phyloP scores from a whole-genome alignment of 2,113 vertebrate species.

The Neolamprologus brichardi region DNA sequence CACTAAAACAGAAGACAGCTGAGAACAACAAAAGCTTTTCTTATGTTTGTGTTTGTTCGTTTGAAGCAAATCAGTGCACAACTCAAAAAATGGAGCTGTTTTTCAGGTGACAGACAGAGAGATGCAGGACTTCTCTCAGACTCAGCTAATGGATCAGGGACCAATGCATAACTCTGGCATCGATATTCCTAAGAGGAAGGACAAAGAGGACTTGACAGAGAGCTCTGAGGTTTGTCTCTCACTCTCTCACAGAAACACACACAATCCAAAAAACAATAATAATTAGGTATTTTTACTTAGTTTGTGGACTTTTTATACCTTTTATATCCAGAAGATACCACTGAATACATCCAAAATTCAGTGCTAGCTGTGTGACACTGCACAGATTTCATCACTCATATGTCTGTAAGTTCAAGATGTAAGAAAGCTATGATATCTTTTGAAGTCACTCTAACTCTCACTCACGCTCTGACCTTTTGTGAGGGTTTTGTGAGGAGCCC shows the following conservation, averaged over 20 bases:
- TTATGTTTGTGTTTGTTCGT: not conserved
- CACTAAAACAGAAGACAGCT: not conserved
- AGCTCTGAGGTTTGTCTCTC: slow-evolving; percentile 74
- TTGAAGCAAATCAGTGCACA: not conserved
- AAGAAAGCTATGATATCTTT: not conserved
- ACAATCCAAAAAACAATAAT: not conserved
- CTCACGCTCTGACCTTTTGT: not conserved
- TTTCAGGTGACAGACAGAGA: slow-evolving; percentile 76
- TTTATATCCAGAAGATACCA: not conserved
- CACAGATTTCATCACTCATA: not conserved
- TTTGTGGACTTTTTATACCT: not conserved
- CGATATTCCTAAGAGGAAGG: slow-evolving; percentile 72
- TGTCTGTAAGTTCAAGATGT: not conserved
- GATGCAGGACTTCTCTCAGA: slow-evolving; percentile 72
- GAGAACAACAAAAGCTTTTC: not conserved
- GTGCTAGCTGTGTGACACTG: not conserved
- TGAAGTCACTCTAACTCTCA: not conserved
- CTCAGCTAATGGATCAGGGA: slow-evolving; percentile 68
- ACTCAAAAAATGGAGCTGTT: not conserved
- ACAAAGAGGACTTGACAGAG: slow-evolving; percentile 72
- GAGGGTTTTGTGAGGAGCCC: not conserved
- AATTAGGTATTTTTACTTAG: not conserved
- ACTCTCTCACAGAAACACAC: not conserved
- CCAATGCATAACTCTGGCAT: slow-evolving; percentile 63
- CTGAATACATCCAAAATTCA: not conserved